Evolutionary conservation across 2,797 vertebrate species (phyloP), one percentile per base, ranked within the genome.

Genomic region (Fratercula arctica): DNA sequence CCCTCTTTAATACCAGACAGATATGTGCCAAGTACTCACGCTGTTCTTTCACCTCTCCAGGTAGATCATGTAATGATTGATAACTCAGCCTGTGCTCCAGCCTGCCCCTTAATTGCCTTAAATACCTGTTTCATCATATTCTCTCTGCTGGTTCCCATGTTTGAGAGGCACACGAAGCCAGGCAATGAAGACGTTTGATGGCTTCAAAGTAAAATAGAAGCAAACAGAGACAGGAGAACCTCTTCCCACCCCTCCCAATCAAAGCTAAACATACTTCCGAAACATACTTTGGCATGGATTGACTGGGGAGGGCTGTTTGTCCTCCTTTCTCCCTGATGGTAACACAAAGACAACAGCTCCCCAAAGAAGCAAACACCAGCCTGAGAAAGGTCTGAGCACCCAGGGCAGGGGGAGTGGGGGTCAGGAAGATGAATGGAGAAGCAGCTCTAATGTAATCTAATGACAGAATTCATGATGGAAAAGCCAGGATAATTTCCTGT

Each of bases 51-150:
- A 75, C 68, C 37, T 93, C 64, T 64, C n/a, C 68, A 54, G 48
- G 53, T 60, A 73, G 61, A 75, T 90, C 91, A 68, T 51, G 59
- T 51, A 89, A 26, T 89, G 85, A 94, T 41, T 92, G 93, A 95
- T 90, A 93, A 94, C 82, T 69, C 64, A 79, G 73, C 76, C 79
- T 91, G 46, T 88, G 95, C 92, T 95, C 60, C 81, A 96, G 89
- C 93, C 93, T 90, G 87, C 92, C 69, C 61, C 82, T 78, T 88
- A 93, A 89, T 95, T 96, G 90, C 77, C 72, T 95, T 89, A 94
- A 87, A 91, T 68, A 70, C 80, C 33, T 82, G 25, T 95, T 94
- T 89, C 73, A 72, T 80, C 68, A 80, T 46, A 89, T 84, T 87
- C 66, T 68, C 57, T 70, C 74, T 61, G 41, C 87, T 61, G 46